Base-by-base conservation (phyloP, 2,797 vertebrate species). In the Picus viridis region DNA sequence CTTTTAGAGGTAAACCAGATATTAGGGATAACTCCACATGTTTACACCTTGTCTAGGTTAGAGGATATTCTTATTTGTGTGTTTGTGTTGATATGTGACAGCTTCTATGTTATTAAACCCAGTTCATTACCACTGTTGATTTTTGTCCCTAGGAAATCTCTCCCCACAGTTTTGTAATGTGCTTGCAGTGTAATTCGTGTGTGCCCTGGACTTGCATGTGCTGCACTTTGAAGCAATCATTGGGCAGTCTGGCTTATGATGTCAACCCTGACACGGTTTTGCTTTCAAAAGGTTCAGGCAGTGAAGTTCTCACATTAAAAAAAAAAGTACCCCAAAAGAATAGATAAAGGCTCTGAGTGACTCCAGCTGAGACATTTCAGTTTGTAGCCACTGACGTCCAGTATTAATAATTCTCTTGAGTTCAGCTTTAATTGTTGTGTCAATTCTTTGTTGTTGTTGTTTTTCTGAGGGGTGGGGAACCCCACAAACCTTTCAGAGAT, bases 191-290 rank as follows among this genome's bases (percentile, higher is more conserved):
- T 77, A 6, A 17, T 29, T 45, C 74, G 0, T 47, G 11, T 43
- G 16, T 69, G 10, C 11, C 10, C 29, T 67, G 19, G 29, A 20
- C 20, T 75, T 45, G 2, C 2, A 7, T 4, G 5, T 0, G 0
- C 56, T 61, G 1, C 30, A 15, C n/a, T 59, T 68, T 53, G 14
- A 77, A 49, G 34, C 0, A 1, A 5, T 22, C 12, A 3, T 5
- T 63, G 29, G 9, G 12, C 5, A 47, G 2, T 4, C 0, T 29
- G 22, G 27, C 12, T 36, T 32, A 4, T n/a, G 18, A n/a, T 16
- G 16, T 17, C 61, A 57, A 2, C 39, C 6, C 29, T 27, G 39
- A 41, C 19, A 30, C 4, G 3, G 2, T 62, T 81, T 71, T 77
- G 16, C 17, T 88, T 86, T 75, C 7, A 11, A 49, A 84, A 65